Base-by-base conservation (phyloP, 1,140 invertebrate species). In the Anoplolepis gracilipes region DNA sequence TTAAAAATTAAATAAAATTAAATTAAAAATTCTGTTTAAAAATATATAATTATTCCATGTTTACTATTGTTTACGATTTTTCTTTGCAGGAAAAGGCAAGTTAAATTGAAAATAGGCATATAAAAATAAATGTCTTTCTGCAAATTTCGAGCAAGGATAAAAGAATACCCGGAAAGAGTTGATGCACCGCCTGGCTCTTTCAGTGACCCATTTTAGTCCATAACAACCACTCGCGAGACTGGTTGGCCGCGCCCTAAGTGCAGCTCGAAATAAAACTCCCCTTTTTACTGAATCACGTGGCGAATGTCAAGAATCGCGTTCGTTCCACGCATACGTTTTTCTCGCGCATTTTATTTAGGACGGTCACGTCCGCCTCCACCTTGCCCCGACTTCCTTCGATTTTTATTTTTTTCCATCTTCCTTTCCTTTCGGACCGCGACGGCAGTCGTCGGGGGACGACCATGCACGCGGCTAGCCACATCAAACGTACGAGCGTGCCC, bases 401-500 rank as follows among this genome's bases (percentile, higher is more conserved):
- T 55, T 77, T 86, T 77, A 19, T 65, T 86, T 88, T 77, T 39
- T 69, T 49, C 22, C 25, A 39, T 19, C 70, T 11, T 53, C 46
- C 39, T 59, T 67, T 78, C 39, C 55, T 70, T n/a, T 84, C 67
- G 72, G 75, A 33, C 33, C 55, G 22, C 19, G 22, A 61, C 46
- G 64, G 72, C 85, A 90, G 90, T 88, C 84, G 89, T 75, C 57
- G 59, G 69, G 25, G 25, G 53, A 13, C 42, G 39, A n/a, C 49
- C 72, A 75, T 84, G 81, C 85, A 84, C 85, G 53, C 28, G 87
- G 85, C 72, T 86, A 73, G 84, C 91, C 92, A 92, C 92, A 92
- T 92, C 91, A 92, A 92, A 92, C 91, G 57, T 84, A 87, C 87
- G 87, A 89, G 86, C 28, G 67, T 88, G 79, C 84, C 77, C 90